Percentiles rank a stretch among this genome's conserved stretches.
Conservation (phyloP, 2,888 invertebrate species). For the Drosophila falleni region DNA sequence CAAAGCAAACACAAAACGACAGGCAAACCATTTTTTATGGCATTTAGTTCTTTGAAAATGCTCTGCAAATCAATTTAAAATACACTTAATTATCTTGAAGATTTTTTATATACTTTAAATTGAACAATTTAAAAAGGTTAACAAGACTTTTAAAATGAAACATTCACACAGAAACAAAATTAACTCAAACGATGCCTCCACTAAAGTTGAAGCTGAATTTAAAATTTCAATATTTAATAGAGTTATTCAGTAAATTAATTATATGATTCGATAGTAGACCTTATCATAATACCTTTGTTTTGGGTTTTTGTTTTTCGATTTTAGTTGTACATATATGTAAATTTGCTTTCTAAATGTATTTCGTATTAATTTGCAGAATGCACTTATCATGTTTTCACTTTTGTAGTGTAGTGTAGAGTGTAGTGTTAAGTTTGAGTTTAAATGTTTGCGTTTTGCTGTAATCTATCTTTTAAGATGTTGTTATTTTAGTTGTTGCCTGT, state of each 20-base stretch:
- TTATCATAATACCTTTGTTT: constrained; percentile 32
- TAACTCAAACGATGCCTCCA: constrained; percentile 1
- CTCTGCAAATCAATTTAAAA: constrained; percentile 56
- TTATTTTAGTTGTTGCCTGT: constrained; percentile 26
- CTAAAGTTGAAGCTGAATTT: constrained; percentile 3
- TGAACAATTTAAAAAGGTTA: not conserved
- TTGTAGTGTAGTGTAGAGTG: constrained; percentile 20
- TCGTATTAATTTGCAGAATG: constrained; percentile 66
- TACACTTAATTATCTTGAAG: constrained; percentile 28
- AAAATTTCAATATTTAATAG: constrained; percentile 2
- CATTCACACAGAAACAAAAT: not conserved
- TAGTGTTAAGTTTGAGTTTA: constrained; percentile 39
- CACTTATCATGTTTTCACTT: constrained; percentile 33
- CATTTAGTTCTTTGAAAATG: constrained; percentile 39
- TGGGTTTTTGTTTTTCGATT: constrained; percentile 5
- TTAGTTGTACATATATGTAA: constrained; percentile 31
- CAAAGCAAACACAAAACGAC: constrained; percentile 48
- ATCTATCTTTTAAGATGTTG: constrained; percentile 21
- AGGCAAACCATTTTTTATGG: constrained; percentile 50
- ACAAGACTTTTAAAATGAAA: not conserved
- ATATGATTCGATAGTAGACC: constrained; percentile 11
- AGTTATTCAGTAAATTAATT: constrained; percentile 4
- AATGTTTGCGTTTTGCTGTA: constrained; percentile 30
- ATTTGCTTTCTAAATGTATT: constrained; percentile 56
- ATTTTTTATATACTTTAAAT: not conserved